Evolutionary conservation across 53 echinoderm and acorn worm species (phyloP), one percentile per base, ranked within the genome.

Genomic region (Henricia sp.): DNA sequence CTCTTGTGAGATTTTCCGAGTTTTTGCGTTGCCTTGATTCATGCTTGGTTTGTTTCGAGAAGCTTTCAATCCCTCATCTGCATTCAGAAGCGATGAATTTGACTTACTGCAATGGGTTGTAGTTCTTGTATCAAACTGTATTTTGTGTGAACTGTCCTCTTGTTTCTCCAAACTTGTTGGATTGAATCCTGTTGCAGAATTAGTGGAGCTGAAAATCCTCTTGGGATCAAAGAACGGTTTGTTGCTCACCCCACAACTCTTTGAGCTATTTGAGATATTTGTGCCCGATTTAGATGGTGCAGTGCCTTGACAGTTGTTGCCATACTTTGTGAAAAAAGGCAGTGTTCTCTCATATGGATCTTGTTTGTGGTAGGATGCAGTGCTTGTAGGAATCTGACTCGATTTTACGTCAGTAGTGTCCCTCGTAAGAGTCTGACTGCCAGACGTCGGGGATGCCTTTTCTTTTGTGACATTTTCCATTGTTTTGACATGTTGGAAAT

Each of bases 141-240:
- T 2, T 17, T 50, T 34, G 19, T 19, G 19, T 20, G 53, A 34
- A 10, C 39, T 37, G 20, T 72, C 34, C 32, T 17, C 35, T 12
- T 53, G 53, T 35, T 37, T 36, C 16, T 2, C 25, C 6, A 19
- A 5, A 14, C 54, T 23, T 36, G 53, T 19, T 13, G 55, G 37
- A 3, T 73, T 37, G 14, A 11, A 48, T 53, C 34, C 24, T 24
- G n/a, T 54, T 3, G 12, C 19, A 17, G 32, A 28, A 30, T 71
- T 33, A 33, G 73, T 36, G 13, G 73, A 53, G 42, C 37, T 34
- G 54, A 85, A 85, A 38, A 85, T 85, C 46, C 85, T 73, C 67
- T 52, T 86, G 2, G 86, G 86, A 71, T 86, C 86, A 41, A 86
- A 86, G 54, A 86, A 86, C 4, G 67, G n/a, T 19, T 68, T 62